A percentile compares a stretch with the other conserved stretches of the same genome.
phyloP scores from a whole-genome alignment of 2,113 vertebrate genomes.

The Regulus satrapa region DNA sequence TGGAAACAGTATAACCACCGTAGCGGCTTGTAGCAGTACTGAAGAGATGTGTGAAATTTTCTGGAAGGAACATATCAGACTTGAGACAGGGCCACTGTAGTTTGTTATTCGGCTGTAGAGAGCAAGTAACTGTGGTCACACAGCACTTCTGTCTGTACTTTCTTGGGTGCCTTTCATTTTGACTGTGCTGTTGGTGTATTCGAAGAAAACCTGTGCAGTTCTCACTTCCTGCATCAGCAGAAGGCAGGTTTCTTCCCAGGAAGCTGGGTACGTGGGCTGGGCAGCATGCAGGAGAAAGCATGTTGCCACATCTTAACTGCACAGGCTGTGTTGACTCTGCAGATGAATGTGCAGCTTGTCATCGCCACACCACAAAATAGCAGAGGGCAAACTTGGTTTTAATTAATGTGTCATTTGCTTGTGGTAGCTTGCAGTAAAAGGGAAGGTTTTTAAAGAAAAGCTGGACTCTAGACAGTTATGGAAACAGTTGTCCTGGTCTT shows the following conservation, averaged over 20 bases:
- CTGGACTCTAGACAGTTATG: not conserved
- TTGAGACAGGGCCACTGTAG: not conserved
- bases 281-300: rapidly evolving
- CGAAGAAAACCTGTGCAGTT: not conserved
- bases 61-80: not conserved
- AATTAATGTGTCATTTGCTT: not conserved
- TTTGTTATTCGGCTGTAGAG: not conserved
- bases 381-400: not conserved
- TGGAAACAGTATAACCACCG: not conserved
- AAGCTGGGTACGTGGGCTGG: not conserved
- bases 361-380: not conserved
- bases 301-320: not conserved
- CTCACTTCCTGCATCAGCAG: rapidly evolving
- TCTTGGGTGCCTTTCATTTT: not conserved
- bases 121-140: not conserved
- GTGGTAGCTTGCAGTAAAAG: not conserved
- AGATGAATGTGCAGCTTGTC: not conserved
- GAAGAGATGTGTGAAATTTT: rapidly evolving
- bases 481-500: not conserved
- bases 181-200: not conserved
- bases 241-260: not conserved
- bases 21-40: not conserved
- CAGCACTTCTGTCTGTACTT: not conserved
- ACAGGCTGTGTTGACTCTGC: not conserved
- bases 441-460: not conserved